Evolutionary conservation across 2,113 vertebrate genomes (phyloP), one percentile per base, ranked within the genome.

Genomic region (Chamaetylas fuelleborni): DNA sequence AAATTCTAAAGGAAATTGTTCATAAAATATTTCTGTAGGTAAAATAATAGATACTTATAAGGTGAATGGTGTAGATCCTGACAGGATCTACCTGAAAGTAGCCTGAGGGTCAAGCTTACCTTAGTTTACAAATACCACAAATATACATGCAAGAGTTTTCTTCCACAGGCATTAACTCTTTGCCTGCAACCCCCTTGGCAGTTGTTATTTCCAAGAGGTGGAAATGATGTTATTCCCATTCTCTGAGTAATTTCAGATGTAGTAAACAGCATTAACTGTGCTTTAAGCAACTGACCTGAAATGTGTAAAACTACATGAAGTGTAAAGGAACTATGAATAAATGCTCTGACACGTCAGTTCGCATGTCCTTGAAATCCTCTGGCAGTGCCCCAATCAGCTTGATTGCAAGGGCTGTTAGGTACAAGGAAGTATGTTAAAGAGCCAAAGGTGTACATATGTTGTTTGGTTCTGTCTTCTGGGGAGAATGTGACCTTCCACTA

Each of bases 261-360:
- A 71, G 29, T n/a, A 74, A 92, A 60, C 31, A 86, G 40, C 56
- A 60, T 71, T 93, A 91, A 56, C 51, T 74, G 31, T 48, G 33
- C 24, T 81, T 88, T 90, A 89, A 95, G 58, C 74, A 88, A 70
- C 33, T 94, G 87, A 95, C 47, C 81, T 74, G 80, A 91, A 89
- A 84, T 45, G 69, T 84, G 66, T 62, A 95, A 89, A 91, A 92
- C 34, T 54, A 80, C 45, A 56, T 0, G 1, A 58, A 73, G 47
- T 73, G 71, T 66, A 92, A 91, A 79, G 57, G 71, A 89, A 60
- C 50, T 54, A 19, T 34, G 62, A 77, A 34, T 10, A 47, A 61
- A 72, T 62, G 62, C 50, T 80, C 73, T 80, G 42, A 90, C 79
- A 92, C 42, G 62, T 90, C 81, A 50, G 54, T 45, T 80, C 80